Evolutionary conservation across 2,113 vertebrate genomes (phyloP).

Genomic region (Rattus rattus): DNA sequence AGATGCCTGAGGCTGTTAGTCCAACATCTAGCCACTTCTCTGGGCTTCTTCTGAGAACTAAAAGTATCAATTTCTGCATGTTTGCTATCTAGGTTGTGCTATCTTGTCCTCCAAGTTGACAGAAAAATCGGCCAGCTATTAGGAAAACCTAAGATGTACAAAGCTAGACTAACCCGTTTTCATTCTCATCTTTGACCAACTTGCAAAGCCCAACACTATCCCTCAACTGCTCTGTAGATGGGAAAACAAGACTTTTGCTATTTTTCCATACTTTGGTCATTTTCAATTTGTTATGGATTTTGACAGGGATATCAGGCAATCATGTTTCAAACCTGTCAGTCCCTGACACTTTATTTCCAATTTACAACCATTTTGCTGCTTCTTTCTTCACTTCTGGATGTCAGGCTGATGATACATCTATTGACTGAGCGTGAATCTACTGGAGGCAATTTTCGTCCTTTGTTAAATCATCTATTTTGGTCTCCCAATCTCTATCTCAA

Average conservation of each 20-base stretch:
- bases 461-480: conserved; percentile 20
- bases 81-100: neutral
- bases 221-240: neutral
- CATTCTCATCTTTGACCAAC: neutral
- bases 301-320: conserved; percentile 55
- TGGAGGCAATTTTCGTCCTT: neutral
- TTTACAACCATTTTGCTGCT: conserved; percentile 18
- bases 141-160: neutral
- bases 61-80: conserved; percentile 6
- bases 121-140: neutral
- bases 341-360: conserved; percentile 32
- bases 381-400: neutral
- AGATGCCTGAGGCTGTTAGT: conserved; percentile 29
- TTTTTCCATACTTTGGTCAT: conserved; percentile 33
- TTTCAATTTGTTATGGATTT: conserved; percentile 39
- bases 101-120: neutral
- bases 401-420: conserved; percentile 7
- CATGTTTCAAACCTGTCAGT: conserved; percentile 51
- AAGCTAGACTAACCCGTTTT: neutral
- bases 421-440: neutral
- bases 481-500: neutral
- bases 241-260: neutral
- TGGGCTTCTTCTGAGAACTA: conserved; percentile 1
- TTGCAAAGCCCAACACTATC: neutral
- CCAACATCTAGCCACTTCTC: neutral